These are phyloP conservation scores for Myrmecophaga tridactyla DNA, from an alignment of 2,113 vertebrate genomes.

Conservation along the genomic window DNA sequence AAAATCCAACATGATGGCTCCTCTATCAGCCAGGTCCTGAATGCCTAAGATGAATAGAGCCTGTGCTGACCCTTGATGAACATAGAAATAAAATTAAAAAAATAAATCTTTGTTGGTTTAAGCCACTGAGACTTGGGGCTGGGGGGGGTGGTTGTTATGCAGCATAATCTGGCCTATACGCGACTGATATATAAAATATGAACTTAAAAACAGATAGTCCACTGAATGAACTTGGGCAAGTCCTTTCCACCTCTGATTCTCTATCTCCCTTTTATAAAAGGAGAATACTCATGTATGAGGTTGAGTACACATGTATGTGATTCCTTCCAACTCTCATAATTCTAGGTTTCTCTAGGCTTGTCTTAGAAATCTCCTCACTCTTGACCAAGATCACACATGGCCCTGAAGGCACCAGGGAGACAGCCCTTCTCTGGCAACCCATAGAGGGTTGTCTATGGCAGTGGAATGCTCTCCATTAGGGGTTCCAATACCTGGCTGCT, in stretches of 20 bases:
- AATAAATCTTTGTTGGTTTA: not conserved
- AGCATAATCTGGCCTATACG: not conserved
- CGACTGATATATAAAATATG: not conserved
- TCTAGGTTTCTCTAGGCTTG: not conserved
- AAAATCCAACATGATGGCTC: not conserved
- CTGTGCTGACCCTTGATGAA: not conserved
- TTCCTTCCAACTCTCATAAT: not conserved
- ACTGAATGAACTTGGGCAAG: not conserved
- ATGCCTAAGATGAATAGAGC: not conserved
- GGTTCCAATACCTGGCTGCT: not conserved
- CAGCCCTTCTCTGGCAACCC: not conserved
- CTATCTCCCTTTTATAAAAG: slow-evolving; percentile 31
- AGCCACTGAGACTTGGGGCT: not conserved
- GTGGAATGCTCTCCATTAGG: not conserved
- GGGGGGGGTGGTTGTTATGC: not conserved
- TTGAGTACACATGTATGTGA: not conserved
- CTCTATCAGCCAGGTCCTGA: not conserved
- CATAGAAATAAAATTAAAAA: not conserved
- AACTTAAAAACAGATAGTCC: not conserved
- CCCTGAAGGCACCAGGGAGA: not conserved
- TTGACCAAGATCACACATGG: not conserved
- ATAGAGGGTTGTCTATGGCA: not conserved
- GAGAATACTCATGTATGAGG: not conserved
- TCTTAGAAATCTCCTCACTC: not conserved
- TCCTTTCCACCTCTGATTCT: not conserved